Conservation (phyloP, 2,113 vertebrate genomes). For the Phalacrocorax pelagicus region DNA sequence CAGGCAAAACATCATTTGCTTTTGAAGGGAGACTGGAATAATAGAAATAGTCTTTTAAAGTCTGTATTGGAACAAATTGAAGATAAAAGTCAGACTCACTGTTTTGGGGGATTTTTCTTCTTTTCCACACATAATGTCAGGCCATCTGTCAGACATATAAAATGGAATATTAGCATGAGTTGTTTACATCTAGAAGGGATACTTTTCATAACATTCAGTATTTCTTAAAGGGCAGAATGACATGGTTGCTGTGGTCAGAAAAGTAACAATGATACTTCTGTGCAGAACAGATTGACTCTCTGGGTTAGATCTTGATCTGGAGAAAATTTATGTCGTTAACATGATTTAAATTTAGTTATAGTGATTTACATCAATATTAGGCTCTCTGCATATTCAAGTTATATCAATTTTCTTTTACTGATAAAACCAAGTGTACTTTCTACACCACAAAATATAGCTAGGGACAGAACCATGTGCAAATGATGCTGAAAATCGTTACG, state of each 20-base stretch:
- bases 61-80: background rate
- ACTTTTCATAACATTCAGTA: background rate
- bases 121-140: background rate
- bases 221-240: constrained; percentile 31
- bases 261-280: background rate
- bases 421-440: background rate
- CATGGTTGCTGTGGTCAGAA: background rate
- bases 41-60: background rate
- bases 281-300: background rate
- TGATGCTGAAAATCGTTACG: background rate
- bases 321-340: background rate
- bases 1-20: background rate
- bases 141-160: background rate
- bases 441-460: background rate
- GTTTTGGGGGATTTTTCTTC: background rate
- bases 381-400: background rate
- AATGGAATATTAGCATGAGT: constrained; percentile 2
- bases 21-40: background rate
- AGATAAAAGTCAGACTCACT: background rate
- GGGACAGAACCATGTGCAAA: background rate
- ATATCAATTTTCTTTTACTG: background rate
- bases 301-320: background rate
- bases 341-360: background rate
- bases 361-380: background rate
- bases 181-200: constrained; percentile 14